Percentiles rank a stretch among this genome's conserved stretches.
These are phyloP conservation scores for Parauchenoglanis punctatus DNA, from an alignment of 2,797 vertebrate genomes.

Conservation along the genomic window DNA sequence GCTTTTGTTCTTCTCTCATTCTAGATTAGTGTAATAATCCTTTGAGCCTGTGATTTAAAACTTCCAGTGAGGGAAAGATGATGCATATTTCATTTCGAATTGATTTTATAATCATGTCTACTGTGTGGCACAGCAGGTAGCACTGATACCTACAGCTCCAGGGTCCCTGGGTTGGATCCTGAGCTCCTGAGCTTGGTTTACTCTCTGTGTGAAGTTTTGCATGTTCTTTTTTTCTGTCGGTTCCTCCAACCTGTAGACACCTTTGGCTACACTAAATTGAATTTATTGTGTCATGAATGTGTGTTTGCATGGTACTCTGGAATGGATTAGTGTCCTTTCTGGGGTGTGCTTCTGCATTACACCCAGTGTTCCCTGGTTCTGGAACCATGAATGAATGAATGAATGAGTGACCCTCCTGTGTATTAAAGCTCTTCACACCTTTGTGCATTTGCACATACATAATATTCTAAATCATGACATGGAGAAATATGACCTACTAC, in stretches of 20 bases:
- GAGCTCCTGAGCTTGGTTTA: not conserved
- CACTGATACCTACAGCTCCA: not conserved
- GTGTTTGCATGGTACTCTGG: not conserved
- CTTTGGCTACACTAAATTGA: not conserved
- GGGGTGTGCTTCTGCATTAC: not conserved
- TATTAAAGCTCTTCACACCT: not conserved
- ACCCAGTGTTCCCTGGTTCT: not conserved
- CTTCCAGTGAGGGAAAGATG: not conserved
- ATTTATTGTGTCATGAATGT: not conserved
- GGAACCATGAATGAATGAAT: not conserved
- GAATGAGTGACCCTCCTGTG: not conserved
- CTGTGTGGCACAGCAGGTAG: not conserved
- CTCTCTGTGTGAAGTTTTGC: not conserved
- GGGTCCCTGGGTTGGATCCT: not conserved
- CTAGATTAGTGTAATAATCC: not conserved
- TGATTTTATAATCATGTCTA: not conserved
- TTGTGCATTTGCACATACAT: not conserved
- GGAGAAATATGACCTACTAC: not conserved
- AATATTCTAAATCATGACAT: conserved; percentile 7
- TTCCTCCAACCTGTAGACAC: not conserved
- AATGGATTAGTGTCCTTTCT: not conserved
- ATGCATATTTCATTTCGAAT: not conserved
- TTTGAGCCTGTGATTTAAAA: not conserved
- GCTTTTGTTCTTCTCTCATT: not conserved
- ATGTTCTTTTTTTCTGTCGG: not conserved